Base-by-base conservation (phyloP, 1,140 invertebrate genomes). In the Cyrtorhinus lividipennis region DNA sequence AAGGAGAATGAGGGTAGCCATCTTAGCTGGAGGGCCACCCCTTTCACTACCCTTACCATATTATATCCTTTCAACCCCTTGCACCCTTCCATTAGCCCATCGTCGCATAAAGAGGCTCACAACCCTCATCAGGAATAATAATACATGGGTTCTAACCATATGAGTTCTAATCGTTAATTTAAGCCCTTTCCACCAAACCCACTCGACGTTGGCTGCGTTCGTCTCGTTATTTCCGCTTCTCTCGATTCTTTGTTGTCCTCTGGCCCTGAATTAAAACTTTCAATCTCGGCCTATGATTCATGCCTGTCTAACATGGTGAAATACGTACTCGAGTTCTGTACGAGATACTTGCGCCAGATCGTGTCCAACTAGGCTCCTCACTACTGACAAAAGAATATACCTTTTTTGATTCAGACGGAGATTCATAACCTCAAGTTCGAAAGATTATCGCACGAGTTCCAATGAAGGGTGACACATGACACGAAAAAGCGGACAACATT, bases 11-110 rank as follows among this genome's bases (percentile, higher is more conserved):
- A 44, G 38, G 48, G 48, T 53, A 53, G 48, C 48, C 48, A 53
- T 53, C 48, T 53, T 53, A 53, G 48, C 30, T 38, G n/a, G n/a
- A n/a, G n/a, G n/a, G n/a, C n/a, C n/a, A n/a, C n/a, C 30, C 30
- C 5, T 38, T 38, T 15, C 15, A 38, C 30, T 8, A 38, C 30
- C 30, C 30, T 38, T 38, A 5, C 30, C 15, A 38, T 38, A 38
- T 38, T 38, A 38, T 38, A 38, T 38, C 30, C 30, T 15, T 38
- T 15, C 15, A 15, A 5, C 5, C 5, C 30, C 15, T 15, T 15
- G 15, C 5, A 38, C 30, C 30, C 30, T 38, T 38, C 30, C 30
- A 38, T 38, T 38, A 38, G 30, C 30, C 30, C 30, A 38, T 38
- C 30, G 30, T 8, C 5, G 5, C 15, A 38, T 38, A 38, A 38